Evolutionary conservation across 2,113 vertebrate species (phyloP).

Genomic region (Trematocara marginatum): DNA sequence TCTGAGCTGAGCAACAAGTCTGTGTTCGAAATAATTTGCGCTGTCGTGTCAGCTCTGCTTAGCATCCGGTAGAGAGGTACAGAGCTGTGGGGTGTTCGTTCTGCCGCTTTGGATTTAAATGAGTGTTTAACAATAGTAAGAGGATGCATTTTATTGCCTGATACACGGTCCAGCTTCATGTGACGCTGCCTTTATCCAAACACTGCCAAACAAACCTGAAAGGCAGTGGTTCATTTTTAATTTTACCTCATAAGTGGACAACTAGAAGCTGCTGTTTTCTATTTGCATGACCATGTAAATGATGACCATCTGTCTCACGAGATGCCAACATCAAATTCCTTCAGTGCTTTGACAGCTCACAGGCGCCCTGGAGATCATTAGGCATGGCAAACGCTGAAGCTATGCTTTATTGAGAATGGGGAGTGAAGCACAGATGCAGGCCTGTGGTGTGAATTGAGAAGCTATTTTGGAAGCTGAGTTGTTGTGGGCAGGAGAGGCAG

Average conservation of each 20-base stretch:
- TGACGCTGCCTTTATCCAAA: not conserved
- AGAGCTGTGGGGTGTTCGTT: not conserved
- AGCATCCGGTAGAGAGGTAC: not conserved
- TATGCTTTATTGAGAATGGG: not conserved
- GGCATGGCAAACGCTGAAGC: not conserved
- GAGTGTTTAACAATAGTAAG: not conserved
- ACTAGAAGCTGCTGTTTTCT: not conserved
- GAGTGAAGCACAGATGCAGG: not conserved
- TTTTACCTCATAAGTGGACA: slow-evolving; percentile 31
- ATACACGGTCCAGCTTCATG: not conserved
- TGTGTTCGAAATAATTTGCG: not conserved
- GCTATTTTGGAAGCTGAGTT: slow-evolving; percentile 34
- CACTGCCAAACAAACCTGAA: not conserved
- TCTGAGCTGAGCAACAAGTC: slow-evolving; percentile 45
- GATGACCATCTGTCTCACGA: not conserved
- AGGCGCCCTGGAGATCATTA: not conserved
- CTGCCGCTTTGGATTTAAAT: slow-evolving; percentile 1
- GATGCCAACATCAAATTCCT: not conserved
- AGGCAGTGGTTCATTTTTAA: slow-evolving; percentile 4
- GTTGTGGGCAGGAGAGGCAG: slow-evolving; percentile 19
- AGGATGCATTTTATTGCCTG: not conserved
- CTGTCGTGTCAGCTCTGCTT: not conserved
- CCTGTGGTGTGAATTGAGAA: not conserved
- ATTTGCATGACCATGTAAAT: not conserved
- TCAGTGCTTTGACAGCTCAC: not conserved